Percentiles rank a stretch among this genome's conserved stretches.
Evolutionary conservation across 2,888 invertebrate genomes (phyloP).

Genomic region (Tetragnatha montana): DNA sequence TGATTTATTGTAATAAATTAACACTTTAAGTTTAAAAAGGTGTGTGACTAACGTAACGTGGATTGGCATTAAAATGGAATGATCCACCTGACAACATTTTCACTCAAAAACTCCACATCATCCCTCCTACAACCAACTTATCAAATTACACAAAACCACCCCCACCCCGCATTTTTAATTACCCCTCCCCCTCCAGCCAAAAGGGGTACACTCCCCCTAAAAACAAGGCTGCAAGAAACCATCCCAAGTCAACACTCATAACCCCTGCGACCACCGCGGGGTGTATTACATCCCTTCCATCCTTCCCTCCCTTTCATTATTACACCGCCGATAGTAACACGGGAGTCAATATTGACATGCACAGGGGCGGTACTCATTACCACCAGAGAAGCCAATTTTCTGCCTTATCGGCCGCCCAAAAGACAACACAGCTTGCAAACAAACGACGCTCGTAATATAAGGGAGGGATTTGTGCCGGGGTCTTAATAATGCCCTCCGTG

Average conservation of each 20-base stretch:
- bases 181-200: slow-evolving; percentile 9
- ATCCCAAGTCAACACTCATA: slow-evolving; percentile 52
- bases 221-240: slow-evolving; percentile 23
- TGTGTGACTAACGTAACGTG: too few relatives aligned
- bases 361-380: slow-evolving; percentile 49
- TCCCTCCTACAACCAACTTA: slow-evolving; percentile 16
- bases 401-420: slow-evolving; percentile 59
- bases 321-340: slow-evolving; percentile 65
- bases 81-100: background rate
- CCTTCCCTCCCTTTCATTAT: slow-evolving; percentile 40
- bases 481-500: slow-evolving; percentile 42
- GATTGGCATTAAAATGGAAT: too few relatives aligned
- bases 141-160: slow-evolving; percentile 6
- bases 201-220: slow-evolving; percentile 23
- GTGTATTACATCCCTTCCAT: slow-evolving; percentile 32
- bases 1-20: too few relatives aligned
- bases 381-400: slow-evolving; percentile 56
- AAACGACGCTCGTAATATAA: slow-evolving; percentile 47
- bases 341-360: slow-evolving; percentile 67
- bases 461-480: slow-evolving; percentile 18
- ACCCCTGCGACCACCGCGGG: slow-evolving; percentile 37
- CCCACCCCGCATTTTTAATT: background rate
- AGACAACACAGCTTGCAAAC: slow-evolving; percentile 59
- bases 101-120: background rate
- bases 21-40: too few relatives aligned